phyloP scores from a whole-genome alignment of 2,888 invertebrate species.

The Ornithoptera alexandrae region DNA sequence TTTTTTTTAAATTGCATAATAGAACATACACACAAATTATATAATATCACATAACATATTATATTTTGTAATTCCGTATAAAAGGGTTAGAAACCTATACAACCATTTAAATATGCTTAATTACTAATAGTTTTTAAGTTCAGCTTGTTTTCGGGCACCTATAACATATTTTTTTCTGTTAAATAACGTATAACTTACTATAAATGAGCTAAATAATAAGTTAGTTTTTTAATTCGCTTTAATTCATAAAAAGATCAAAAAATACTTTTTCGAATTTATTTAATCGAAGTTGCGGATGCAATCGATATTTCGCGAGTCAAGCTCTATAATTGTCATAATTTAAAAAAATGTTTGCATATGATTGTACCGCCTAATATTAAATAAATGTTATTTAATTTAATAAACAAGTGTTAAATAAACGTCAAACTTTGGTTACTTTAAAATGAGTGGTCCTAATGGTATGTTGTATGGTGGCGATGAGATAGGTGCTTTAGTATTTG shows the following conservation, averaged over 20 bases:
- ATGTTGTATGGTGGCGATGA: slow-evolving; percentile 98
- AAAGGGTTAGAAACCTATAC: too few relatives aligned
- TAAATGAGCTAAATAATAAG: too few relatives aligned
- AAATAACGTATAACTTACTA: too few relatives aligned
- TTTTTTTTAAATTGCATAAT: too few relatives aligned
- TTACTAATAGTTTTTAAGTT: too few relatives aligned
- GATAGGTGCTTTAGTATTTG: slow-evolving; percentile 98
- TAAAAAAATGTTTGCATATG: not conserved
- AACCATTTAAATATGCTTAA: too few relatives aligned
- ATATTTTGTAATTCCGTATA: too few relatives aligned
- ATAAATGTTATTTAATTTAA: not conserved
- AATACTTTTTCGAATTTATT: not conserved
- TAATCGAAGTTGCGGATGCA: not conserved
- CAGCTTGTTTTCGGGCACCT: too few relatives aligned
- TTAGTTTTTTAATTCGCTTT: not conserved
- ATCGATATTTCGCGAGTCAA: not conserved
- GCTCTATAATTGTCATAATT: not conserved
- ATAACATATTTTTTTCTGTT: too few relatives aligned
- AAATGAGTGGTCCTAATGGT: slow-evolving; percentile 78
- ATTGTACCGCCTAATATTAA: not conserved
- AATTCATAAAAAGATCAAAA: not conserved
- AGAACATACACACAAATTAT: too few relatives aligned
- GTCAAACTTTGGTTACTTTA: slow-evolving; percentile 18
- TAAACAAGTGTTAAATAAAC: not conserved
- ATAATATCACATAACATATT: too few relatives aligned